Base-by-base conservation (phyloP, 2,888 invertebrate species). In the Oscheius sp. region DNA sequence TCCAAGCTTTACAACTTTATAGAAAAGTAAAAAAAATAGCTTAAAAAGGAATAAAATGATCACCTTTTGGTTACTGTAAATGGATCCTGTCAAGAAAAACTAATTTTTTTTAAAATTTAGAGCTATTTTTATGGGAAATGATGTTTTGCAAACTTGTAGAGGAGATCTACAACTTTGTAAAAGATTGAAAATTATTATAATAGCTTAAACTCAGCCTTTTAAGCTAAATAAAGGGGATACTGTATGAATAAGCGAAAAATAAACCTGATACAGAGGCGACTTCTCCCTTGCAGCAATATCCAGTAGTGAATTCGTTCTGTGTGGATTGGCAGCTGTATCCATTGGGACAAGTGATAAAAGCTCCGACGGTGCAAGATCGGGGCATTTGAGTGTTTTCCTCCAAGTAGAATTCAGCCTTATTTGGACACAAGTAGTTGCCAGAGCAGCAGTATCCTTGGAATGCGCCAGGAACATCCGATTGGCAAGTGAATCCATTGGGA, bases 401-500 rank as follows among this genome's bases (percentile, higher is more conserved):
- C 31, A 85, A 53, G 72, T 81, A 82, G 77, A 85, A 85, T 20
- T 85, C 85, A 20, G 83, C 85, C 74, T 82, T 83, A 70, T 85
- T 84, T 5, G 85, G 85, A 57, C 85, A 84, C 27, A 85, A 70
- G 66, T 81, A 75, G 37, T 77, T 77, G 42, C 80, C 78, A 15
- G 83, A 82, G 69, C 85, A 85, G 70, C 85, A 85, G 70, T 84
- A 83, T n/a, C 85, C 85, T 50, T 72, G 83, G 81, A 85, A 84
- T 10, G 85, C 84, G 12, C 83, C 82, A 31, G 82, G 78, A 0
- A 84, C 79, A 55, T 84, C 83, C 39, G 84, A 85, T 65, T 85
- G 78, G 65, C 84, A 84, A 8, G 83, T 72, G 70, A 76, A 85
- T 12, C 82, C 76, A 29, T 72, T 82, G 46, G 85, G 85, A 58